A percentile compares a stretch with the other conserved stretches of the same genome.
phyloP scores from a whole-genome alignment of 2,113 vertebrate species.

The Leucosticte australis region DNA sequence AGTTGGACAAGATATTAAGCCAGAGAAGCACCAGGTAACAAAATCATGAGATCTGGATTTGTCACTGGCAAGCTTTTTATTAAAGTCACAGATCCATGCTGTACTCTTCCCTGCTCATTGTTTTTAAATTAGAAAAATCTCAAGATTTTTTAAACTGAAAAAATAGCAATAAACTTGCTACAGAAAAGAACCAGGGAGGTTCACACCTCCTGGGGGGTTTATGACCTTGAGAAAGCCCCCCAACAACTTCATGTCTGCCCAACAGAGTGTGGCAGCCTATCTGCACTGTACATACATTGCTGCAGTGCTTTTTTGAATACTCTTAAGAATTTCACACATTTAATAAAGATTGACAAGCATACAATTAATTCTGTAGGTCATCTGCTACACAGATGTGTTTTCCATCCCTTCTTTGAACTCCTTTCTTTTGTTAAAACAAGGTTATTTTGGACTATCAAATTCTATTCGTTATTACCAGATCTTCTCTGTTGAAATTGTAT shows the following conservation, averaged over 20 bases:
- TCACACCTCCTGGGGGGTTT: background rate
- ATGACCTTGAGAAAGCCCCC: background rate
- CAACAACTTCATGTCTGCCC: background rate
- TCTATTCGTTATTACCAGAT: background rate
- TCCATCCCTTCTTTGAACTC: background rate
- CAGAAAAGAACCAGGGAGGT: background rate
- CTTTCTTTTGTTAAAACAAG: background rate
- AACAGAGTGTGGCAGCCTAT: background rate
- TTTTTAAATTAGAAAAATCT: background rate
- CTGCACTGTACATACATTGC: background rate
- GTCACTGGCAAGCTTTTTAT: background rate
- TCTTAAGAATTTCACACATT: background rate
- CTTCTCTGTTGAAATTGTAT: background rate
- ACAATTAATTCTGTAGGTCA: background rate
- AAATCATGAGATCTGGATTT: background rate
- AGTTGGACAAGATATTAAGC: background rate
- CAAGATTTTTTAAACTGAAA: background rate
- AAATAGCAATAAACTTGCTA: background rate
- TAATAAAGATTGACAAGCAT: background rate
- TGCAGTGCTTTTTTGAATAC: background rate
- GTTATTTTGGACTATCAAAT: background rate
- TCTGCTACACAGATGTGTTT: background rate
- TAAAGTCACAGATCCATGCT: background rate
- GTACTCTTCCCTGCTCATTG: background rate
- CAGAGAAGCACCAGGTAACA: background rate